These are phyloP conservation scores for Anhinga anhinga DNA, from an alignment of 2,113 vertebrate species.

Conservation along the genomic window DNA sequence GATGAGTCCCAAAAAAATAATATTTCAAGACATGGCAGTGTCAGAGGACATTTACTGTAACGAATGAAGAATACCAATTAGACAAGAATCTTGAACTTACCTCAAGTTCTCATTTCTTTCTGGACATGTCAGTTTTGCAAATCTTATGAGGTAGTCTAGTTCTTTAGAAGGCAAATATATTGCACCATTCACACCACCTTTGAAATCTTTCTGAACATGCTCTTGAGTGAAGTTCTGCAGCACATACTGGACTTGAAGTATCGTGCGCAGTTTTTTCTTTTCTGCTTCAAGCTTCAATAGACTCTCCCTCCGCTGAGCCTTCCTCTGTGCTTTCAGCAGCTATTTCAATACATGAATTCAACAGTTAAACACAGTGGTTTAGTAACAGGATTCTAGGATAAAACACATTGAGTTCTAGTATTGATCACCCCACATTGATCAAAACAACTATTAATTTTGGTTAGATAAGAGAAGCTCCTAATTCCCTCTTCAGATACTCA, in stretches of 20 bases:
- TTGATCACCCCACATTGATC: neutral
- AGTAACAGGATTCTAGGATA: neutral
- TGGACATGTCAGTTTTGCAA: conserved; percentile 82
- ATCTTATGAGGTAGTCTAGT: conserved; percentile 85
- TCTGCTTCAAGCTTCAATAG: conserved; percentile 80
- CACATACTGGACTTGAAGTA: conserved; percentile 90
- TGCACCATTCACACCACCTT: conserved; percentile 80
- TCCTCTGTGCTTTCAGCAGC: conserved; percentile 90
- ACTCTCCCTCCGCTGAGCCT: conserved; percentile 81
- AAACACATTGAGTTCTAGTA: neutral
- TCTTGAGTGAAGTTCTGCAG: conserved; percentile 85
- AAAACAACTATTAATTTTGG: neutral
- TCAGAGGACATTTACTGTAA: neutral
- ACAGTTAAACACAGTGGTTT: neutral
- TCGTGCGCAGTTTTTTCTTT: conserved; percentile 79
- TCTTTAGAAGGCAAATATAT: conserved; percentile 79
- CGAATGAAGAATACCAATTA: neutral
- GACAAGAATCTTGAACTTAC: conserved; percentile 62
- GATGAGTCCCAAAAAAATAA: neutral
- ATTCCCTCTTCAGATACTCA: neutral
- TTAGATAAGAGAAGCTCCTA: neutral
- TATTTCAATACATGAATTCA: conserved; percentile 52
- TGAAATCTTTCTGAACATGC: conserved; percentile 84
- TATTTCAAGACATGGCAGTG: neutral
- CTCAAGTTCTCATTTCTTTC: conserved; percentile 80